Conservation (phyloP, 2,888 invertebrate genomes). For the Idaea dimidiata region DNA sequence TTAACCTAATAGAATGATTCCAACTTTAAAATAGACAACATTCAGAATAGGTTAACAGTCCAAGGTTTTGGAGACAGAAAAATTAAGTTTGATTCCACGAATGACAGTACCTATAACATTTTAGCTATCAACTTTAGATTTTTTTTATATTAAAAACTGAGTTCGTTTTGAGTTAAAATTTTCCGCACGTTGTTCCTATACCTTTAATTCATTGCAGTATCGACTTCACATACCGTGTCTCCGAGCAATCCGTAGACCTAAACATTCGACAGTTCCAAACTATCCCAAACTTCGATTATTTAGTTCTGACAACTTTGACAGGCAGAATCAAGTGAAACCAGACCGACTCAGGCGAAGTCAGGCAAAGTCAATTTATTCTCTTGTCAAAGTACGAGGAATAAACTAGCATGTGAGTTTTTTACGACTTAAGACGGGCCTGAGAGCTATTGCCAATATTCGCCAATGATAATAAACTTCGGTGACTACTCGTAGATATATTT, state of each 20-base stretch:
- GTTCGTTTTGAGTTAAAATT: too few relatives aligned
- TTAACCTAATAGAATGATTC: too few relatives aligned
- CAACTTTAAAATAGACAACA: too few relatives aligned
- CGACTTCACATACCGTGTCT: neutral
- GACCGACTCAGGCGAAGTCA: neutral
- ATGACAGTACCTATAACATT: too few relatives aligned
- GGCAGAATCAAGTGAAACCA: constrained; percentile 26
- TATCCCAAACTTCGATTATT: constrained; percentile 3
- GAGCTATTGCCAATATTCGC: constrained; percentile 1
- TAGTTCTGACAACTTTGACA: constrained; percentile 26
- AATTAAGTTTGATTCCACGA: too few relatives aligned
- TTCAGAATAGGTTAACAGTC: too few relatives aligned
- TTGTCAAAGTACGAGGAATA: constrained; percentile 26
- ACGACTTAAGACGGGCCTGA: constrained; percentile 1
- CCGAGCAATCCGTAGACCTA: neutral
- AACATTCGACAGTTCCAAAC: neutral
- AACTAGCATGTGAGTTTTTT: constrained; percentile 26
- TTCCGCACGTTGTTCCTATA: neutral
- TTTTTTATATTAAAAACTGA: too few relatives aligned
- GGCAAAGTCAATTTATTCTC: constrained; percentile 27
- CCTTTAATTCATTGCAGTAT: neutral
- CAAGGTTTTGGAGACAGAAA: too few relatives aligned
- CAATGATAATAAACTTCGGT: constrained; percentile 7
- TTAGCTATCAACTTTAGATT: too few relatives aligned
- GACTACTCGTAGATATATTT: neutral